These are phyloP conservation scores for Metellina segmentata DNA, from an alignment of 2,888 invertebrate species.

Conservation along the genomic window DNA sequence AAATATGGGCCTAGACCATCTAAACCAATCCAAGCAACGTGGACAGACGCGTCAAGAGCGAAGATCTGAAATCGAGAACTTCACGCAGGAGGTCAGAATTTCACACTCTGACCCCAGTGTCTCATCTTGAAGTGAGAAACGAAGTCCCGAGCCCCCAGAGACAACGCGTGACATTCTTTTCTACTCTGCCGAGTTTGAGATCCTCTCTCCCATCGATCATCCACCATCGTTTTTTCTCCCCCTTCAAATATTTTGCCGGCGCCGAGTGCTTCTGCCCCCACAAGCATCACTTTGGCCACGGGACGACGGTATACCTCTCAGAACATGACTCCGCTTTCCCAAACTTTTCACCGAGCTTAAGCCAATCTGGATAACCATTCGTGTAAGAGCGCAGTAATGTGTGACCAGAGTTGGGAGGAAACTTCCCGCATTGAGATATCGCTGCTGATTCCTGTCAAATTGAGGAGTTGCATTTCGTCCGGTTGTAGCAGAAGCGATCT, in stretches of 20 bases:
- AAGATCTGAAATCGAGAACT: conserved; percentile 30
- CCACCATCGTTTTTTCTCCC: conserved; percentile 17
- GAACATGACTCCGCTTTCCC: conserved; percentile 52
- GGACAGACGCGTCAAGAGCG: background rate
- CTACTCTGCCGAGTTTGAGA: conserved; percentile 48
- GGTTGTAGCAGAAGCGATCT: too few species aligned
- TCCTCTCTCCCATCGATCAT: conserved; percentile 56
- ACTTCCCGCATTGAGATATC: background rate
- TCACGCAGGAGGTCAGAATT: conserved; percentile 37
- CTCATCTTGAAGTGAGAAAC: conserved; percentile 29
- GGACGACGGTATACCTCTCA: background rate
- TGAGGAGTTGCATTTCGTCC: background rate
- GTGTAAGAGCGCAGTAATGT: background rate
- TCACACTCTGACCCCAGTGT: conserved; percentile 32
- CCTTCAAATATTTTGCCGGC: conserved; percentile 52
- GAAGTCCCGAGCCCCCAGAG: conserved; percentile 47
- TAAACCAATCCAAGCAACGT: too few species aligned
- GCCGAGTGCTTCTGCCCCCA: conserved; percentile 1
- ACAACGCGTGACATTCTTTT: conserved; percentile 55
- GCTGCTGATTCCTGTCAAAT: background rate
- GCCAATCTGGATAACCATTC: conserved; percentile 12
- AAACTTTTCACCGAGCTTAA: conserved; percentile 39
- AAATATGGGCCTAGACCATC: too few species aligned
- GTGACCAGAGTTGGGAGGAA: background rate
- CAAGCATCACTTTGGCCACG: conserved; percentile 30